Evolutionary conservation across 2,113 vertebrate species (phyloP), one percentile per base, ranked within the genome.

Genomic region (Machaerirhynchus nigripectus): DNA sequence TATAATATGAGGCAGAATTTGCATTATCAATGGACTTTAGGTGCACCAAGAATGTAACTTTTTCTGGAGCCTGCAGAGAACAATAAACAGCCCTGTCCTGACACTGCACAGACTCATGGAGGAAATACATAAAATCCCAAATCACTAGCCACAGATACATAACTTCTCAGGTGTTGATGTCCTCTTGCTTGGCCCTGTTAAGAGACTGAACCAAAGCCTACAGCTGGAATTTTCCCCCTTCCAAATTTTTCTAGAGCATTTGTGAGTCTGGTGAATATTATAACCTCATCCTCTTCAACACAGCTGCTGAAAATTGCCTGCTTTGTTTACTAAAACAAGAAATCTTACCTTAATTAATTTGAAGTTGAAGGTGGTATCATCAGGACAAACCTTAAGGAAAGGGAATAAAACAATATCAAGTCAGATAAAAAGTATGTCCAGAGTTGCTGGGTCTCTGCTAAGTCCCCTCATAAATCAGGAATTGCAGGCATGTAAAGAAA

Each of bases 271-370:
- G 14, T 82, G 13, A 90, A 42, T 57, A 59, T 44, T 56, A 42
- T 12, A 31, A 55, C 10, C 17, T 46, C 33, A 55, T 26, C 24
- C 35, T 59, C 27, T 70, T 85, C 23, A 49, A 75, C 7, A 53
- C 0, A 70, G 28, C 52, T 55, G 30, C 60, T 82, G 28, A 64
- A 92, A 78, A 46, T 8, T 24, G 5, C 15, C n/a, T 24, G 10
- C 15, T 69, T 87, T 71, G 63, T 30, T 87, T 35, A 71, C 22
- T 31, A 53, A 69, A 87, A 13, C 44, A 93, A 47, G 24, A 81
- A 61, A 60, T 49, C 84, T 98, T 99, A 99, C 99, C 99, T 98
- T 98, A 97, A 99, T 98, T 90, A 97, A 97, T 80, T 49, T 96
- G 73, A 99, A 91, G 92, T 99, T 97, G 78, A 98, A 50, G 30